phyloP scores from a whole-genome alignment of 2,888 invertebrate species.

The Euphydryas editha region DNA sequence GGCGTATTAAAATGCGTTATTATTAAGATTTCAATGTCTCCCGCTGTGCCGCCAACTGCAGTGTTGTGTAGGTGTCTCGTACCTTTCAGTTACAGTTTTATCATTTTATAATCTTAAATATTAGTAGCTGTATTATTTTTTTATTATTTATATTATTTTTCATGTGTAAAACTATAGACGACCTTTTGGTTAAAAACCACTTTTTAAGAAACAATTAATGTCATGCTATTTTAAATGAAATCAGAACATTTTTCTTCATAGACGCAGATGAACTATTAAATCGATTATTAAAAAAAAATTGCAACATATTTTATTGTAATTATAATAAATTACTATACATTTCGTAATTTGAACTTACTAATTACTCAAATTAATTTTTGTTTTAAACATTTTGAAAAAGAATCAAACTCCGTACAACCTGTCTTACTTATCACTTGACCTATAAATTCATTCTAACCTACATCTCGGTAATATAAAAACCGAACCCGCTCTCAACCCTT shows the following conservation, averaged over 20 bases:
- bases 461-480: constrained; percentile 60
- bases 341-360: too few species aligned
- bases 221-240: too few species aligned
- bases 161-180: not conserved
- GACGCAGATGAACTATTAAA: too few species aligned
- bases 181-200: not conserved
- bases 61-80: constrained; percentile 33
- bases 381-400: constrained; percentile 19
- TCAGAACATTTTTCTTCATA: too few species aligned
- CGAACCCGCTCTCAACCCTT: constrained; percentile 41
- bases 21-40: constrained; percentile 27
- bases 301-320: too few species aligned
- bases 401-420: constrained; percentile 44
- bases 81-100: constrained; percentile 21
- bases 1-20: constrained; percentile 27
- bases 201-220: not conserved
- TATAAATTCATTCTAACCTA: constrained; percentile 35
- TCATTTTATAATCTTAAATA: not conserved
- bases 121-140: constrained; percentile 34
- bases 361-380: too few species aligned
- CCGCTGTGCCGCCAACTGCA: constrained; percentile 51
- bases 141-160: not conserved
- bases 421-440: constrained; percentile 27
- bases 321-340: too few species aligned
- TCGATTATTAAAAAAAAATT: too few species aligned